Conservation (phyloP, 2,888 invertebrate species). For the Alloscopus bannaensis region DNA sequence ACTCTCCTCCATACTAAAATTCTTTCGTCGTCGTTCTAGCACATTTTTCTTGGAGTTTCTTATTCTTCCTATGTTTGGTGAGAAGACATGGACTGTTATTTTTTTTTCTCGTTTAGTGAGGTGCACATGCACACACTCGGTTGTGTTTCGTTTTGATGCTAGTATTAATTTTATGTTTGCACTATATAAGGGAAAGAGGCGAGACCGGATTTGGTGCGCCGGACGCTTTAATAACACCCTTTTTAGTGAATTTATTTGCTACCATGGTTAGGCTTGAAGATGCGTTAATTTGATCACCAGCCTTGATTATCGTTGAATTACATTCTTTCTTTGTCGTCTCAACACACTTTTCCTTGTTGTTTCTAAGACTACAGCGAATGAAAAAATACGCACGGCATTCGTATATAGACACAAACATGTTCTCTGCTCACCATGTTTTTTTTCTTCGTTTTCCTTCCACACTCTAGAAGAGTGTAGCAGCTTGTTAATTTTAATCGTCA, state of each 20-base stretch:
- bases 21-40: background rate
- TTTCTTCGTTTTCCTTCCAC: no score
- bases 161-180: conserved; percentile 57
- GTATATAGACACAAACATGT: no score
- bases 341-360: background rate
- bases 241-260: conserved; percentile 61
- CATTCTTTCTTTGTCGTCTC: background rate
- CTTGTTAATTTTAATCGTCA: conserved; percentile 24
- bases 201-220: conserved; percentile 59
- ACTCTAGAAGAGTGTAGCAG: conserved; percentile 11
- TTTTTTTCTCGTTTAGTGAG: no score
- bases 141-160: conserved; percentile 36
- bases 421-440: no score
- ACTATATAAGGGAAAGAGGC: conserved; percentile 54
- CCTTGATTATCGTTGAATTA: conserved; percentile 49
- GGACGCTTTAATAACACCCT: conserved; percentile 61
- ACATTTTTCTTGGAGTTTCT: background rate
- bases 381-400: no score
- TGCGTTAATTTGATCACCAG: conserved; percentile 63
- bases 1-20: conserved; percentile 30
- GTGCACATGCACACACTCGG: no score
- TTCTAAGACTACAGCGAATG: no score
- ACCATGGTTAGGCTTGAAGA: conserved; percentile 52
- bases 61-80: background rate
- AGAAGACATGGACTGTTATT: no score